phyloP scores from a whole-genome alignment of 2,113 vertebrate species.

The Trichomycterus rosablanca region DNA sequence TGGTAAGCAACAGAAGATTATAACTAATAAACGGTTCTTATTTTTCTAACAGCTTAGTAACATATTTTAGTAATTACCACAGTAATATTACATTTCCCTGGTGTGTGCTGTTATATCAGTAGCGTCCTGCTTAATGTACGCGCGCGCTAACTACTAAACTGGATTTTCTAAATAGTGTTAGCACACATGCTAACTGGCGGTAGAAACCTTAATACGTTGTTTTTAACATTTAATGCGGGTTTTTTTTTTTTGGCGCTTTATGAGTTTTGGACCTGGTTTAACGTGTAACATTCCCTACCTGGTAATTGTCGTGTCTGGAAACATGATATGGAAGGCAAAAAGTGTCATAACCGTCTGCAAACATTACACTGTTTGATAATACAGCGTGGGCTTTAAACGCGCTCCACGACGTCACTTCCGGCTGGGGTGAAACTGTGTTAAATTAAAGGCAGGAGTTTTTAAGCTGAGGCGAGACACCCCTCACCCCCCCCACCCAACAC shows the following conservation, averaged over 20 bases:
- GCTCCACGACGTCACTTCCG: constrained; percentile 17
- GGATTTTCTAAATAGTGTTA: not conserved
- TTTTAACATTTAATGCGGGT: too few relatives aligned
- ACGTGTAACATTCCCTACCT: not conserved
- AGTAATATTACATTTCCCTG: too few relatives aligned
- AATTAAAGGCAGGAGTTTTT: too few relatives aligned
- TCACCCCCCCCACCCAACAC: too few relatives aligned
- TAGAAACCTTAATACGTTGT: not conserved
- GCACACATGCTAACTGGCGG: constrained; percentile 4
- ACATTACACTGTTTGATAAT: not conserved
- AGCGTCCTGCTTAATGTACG: too few relatives aligned
- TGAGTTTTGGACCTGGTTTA: not conserved
- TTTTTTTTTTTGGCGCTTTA: not conserved
- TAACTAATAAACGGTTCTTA: not conserved
- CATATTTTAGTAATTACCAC: too few relatives aligned
- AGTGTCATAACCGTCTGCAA: not conserved
- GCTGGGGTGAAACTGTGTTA: not conserved
- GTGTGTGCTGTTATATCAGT: not conserved
- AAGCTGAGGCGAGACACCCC: too few relatives aligned
- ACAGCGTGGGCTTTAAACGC: constrained; percentile 1
- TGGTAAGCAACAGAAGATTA: not conserved
- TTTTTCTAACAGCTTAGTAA: too few relatives aligned
- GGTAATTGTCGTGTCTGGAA: not conserved
- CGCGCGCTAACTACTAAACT: too few relatives aligned
- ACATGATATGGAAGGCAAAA: not conserved